Percentiles rank a stretch among this genome's conserved stretches.
These are phyloP conservation scores for Toxotes chatareus DNA, from an alignment of 2,113 vertebrate genomes.

Conservation along the genomic window DNA sequence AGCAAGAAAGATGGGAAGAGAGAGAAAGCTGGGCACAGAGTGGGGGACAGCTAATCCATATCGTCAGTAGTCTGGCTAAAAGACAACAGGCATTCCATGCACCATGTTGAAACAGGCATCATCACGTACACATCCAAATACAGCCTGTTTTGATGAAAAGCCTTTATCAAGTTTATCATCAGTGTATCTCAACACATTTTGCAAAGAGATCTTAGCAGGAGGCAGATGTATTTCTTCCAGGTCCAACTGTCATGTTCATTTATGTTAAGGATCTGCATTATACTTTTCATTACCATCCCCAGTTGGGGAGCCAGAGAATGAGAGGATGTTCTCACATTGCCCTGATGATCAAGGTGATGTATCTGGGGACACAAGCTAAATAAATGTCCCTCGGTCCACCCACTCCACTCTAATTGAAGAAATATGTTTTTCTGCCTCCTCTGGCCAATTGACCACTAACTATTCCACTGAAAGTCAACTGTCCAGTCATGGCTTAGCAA, in stretches of 20 bases:
- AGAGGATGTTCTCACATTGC: slow-evolving; percentile 3
- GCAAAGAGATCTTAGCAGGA: slow-evolving; percentile 18
- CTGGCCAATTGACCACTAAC: neutral
- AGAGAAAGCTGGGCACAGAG: slow-evolving; percentile 33
- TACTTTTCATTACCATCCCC: slow-evolving; percentile 22
- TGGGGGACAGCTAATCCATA: slow-evolving; percentile 64
- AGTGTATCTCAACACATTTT: slow-evolving; percentile 1
- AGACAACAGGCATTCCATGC: slow-evolving; percentile 35
- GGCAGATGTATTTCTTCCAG: slow-evolving; percentile 21
- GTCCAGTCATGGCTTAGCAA: neutral
- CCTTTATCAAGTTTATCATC: slow-evolving; percentile 20
- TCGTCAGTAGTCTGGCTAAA: slow-evolving; percentile 47
- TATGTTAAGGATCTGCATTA: slow-evolving; percentile 20
- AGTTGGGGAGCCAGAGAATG: slow-evolving; percentile 1
- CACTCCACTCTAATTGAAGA: slow-evolving; percentile 4
- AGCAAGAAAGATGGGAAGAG: slow-evolving; percentile 24
- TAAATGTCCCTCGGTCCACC: slow-evolving; percentile 3
- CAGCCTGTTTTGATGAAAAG: slow-evolving; percentile 15
- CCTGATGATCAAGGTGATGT: slow-evolving; percentile 12
- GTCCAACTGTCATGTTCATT: slow-evolving; percentile 12
- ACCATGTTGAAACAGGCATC: slow-evolving; percentile 48
- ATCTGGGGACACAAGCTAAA: neutral
- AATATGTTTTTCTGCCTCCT: neutral
- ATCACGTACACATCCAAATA: slow-evolving; percentile 18
- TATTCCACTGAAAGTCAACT: neutral